These are phyloP conservation scores for Drosophila melanosoma DNA, from an alignment of 2,888 invertebrate species.

Conservation along the genomic window DNA sequence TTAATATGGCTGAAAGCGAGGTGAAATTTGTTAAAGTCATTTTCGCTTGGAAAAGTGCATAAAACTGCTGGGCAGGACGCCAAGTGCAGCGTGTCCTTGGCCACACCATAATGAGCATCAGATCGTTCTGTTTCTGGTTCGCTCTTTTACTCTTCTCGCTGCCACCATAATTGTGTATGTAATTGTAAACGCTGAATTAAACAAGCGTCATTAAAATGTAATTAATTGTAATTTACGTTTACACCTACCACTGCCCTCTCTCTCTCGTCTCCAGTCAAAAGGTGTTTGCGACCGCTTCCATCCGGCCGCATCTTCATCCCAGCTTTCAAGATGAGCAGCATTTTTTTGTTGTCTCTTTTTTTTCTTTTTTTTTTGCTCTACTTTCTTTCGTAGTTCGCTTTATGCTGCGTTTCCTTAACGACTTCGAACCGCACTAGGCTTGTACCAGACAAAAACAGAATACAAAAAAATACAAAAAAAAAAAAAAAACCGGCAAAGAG, in stretches of 20 bases:
- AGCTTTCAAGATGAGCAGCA: slow-evolving; percentile 63
- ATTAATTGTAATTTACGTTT: slow-evolving; percentile 83
- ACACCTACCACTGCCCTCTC: slow-evolving; percentile 57
- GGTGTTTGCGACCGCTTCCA: slow-evolving; percentile 54
- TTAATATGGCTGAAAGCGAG: slow-evolving; percentile 61
- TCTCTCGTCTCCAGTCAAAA: slow-evolving; percentile 45
- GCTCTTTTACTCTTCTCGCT: slow-evolving; percentile 21
- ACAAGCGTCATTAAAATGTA: slow-evolving; percentile 84
- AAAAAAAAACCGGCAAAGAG: not conserved
- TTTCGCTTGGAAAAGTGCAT: slow-evolving; percentile 59
- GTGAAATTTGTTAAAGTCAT: slow-evolving; percentile 74
- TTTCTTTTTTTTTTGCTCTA: not conserved
- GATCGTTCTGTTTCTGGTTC: slow-evolving; percentile 29
- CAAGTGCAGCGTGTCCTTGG: slow-evolving; percentile 50
- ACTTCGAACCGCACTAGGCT: slow-evolving; percentile 32
- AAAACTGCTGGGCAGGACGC: slow-evolving; percentile 35
- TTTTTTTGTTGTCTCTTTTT: not conserved
- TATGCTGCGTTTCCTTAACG: slow-evolving; percentile 45
- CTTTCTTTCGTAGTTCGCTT: slow-evolving; percentile 5
- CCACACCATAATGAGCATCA: slow-evolving; percentile 61
- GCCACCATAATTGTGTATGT: slow-evolving; percentile 79
- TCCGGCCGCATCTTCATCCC: slow-evolving; percentile 36
- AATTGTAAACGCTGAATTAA: slow-evolving; percentile 82
- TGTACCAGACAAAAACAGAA: not conserved
- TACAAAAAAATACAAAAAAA: not conserved